phyloP scores from a whole-genome alignment of 2,113 vertebrate species.

The human region GRCh38 chr11:103334001-103334500 shows the following conservation, averaged over 20 bases:
- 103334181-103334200: background rate
- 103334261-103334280: background rate
- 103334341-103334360: background rate
- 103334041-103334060: background rate
- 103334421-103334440: no score
- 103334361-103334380: background rate
- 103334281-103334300: background rate
- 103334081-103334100: background rate
- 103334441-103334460: background rate
- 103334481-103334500: background rate
- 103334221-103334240: background rate
- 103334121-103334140: background rate
- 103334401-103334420: no score
- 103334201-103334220: background rate
- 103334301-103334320: background rate
- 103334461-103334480: background rate
- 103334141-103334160: background rate
- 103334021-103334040: background rate
- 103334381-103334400: background rate
- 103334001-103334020: background rate
- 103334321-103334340: background rate
- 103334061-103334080: background rate
- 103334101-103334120: background rate
- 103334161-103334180: background rate
- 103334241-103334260: background rate